Conservation (phyloP, 2,113 vertebrate species). For the Lontra canadensis region DNA sequence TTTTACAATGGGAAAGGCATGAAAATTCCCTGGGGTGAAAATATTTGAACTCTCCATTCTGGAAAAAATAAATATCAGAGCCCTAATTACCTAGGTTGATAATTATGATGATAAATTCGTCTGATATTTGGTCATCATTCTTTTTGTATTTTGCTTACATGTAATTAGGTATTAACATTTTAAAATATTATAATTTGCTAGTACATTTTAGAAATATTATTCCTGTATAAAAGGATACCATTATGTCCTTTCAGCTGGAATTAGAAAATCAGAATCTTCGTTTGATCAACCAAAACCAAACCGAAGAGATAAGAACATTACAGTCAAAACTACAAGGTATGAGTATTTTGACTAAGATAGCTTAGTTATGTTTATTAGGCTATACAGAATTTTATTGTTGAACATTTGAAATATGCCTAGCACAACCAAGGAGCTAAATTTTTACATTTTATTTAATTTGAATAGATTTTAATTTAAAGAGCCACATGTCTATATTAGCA, state of each 20-base stretch:
- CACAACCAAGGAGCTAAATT: background rate
- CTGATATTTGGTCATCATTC: slow-evolving; percentile 16
- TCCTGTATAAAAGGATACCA: slow-evolving; percentile 53
- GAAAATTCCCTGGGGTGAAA: background rate
- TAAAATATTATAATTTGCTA: slow-evolving; percentile 2
- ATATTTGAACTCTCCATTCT: slow-evolving; percentile 17
- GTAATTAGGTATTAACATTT: background rate
- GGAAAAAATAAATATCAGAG: slow-evolving; percentile 23
- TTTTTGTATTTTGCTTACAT: slow-evolving; percentile 25
- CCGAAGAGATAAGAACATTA: slow-evolving; percentile 90
- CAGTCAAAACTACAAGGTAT: slow-evolving; percentile 93
- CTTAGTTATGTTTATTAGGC: background rate
- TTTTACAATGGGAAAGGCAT: slow-evolving; percentile 13
- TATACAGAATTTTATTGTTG: background rate
- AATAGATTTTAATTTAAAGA: slow-evolving; percentile 21
- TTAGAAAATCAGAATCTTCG: slow-evolving; percentile 93
- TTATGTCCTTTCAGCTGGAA: slow-evolving; percentile 91
- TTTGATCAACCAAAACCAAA: slow-evolving; percentile 92
- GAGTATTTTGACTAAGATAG: background rate
- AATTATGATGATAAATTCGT: background rate
- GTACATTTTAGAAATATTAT: slow-evolving; percentile 49
- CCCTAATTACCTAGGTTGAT: slow-evolving; percentile 3
- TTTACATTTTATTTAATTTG: background rate
- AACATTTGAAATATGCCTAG: background rate
- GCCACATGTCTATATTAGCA: background rate